Percentiles rank a stretch among this genome's conserved stretches.
Evolutionary conservation across 2,888 invertebrate species (phyloP).

Genomic region (Isoperla grammatica): DNA sequence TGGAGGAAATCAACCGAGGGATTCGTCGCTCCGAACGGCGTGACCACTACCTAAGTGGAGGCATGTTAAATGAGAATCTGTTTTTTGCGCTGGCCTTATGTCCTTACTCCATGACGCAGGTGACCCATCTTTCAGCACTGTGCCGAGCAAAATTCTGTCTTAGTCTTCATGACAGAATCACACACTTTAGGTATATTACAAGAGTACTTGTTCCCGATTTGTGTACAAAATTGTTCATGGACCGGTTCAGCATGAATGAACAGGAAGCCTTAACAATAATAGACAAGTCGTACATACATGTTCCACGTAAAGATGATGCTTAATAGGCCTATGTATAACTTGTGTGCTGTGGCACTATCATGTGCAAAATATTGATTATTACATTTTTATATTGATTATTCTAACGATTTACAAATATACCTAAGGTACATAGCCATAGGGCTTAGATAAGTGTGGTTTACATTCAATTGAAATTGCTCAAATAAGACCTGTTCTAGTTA

Average conservation of each 20-base stretch:
- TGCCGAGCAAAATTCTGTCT: not conserved
- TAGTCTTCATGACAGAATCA: not conserved
- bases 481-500: too few relatives aligned
- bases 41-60: not conserved
- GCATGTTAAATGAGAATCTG: not conserved
- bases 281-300: not conserved
- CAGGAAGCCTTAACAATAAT: slow-evolving; percentile 1
- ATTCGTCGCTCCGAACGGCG: not conserved
- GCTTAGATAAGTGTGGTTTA: too few relatives aligned
- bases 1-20: not conserved
- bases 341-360: too few relatives aligned
- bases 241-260: not conserved
- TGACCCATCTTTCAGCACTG: not conserved
- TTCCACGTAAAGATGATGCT: too few relatives aligned
- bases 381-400: too few relatives aligned
- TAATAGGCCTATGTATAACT: too few relatives aligned
- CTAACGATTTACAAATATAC: too few relatives aligned
- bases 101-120: not conserved
- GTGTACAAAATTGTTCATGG: slow-evolving; percentile 3
- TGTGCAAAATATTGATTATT: too few relatives aligned
- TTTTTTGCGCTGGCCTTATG: not conserved
- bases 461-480: too few relatives aligned
- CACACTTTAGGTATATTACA: not conserved
- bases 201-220: slow-evolving; percentile 5
- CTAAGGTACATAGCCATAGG: too few relatives aligned